These are phyloP conservation scores for Rhagonycha lutea DNA, from an alignment of 2,888 invertebrate species.

Conservation along the genomic window DNA sequence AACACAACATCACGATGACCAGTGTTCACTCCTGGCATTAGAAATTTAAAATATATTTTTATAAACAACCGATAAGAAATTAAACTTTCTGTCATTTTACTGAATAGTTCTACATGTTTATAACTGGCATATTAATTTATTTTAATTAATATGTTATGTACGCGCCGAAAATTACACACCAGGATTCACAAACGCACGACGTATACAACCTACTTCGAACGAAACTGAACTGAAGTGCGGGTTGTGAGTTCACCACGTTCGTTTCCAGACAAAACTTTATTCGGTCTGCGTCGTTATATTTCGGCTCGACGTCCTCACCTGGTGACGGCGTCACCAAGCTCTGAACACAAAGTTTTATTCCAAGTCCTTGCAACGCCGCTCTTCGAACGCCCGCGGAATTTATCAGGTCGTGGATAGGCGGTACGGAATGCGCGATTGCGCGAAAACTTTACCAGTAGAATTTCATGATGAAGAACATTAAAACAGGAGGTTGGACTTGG, in stretches of 20 bases:
- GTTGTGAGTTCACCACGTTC: conserved; percentile 28
- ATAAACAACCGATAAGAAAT: neutral
- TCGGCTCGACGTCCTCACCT: conserved; percentile 47
- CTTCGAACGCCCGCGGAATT: conserved; percentile 47
- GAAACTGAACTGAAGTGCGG: conserved; percentile 33
- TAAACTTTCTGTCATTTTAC: neutral
- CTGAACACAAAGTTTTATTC: conserved; percentile 24
- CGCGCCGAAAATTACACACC: conserved; percentile 25
- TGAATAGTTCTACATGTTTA: neutral
- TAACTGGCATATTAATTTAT: neutral
- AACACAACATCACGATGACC: neutral
- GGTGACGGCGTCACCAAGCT: conserved; percentile 38
- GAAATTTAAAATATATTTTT: neutral
- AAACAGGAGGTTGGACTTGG: conserved; percentile 50
- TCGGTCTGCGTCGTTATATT: conserved; percentile 25
- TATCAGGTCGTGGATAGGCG: conserved; percentile 47
- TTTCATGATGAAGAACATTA: conserved; percentile 43
- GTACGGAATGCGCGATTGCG: conserved; percentile 48
- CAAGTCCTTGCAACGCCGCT: conserved; percentile 43
- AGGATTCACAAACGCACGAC: conserved; percentile 5
- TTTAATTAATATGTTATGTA: conserved; percentile 6
- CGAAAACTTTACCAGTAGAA: conserved; percentile 49
- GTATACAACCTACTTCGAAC: conserved; percentile 8
- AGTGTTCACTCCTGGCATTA: neutral
- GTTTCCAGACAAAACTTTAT: conserved; percentile 12